These are phyloP conservation scores for Oscheius sp. DNA, from an alignment of 2,888 invertebrate genomes.

Conservation along the genomic window DNA sequence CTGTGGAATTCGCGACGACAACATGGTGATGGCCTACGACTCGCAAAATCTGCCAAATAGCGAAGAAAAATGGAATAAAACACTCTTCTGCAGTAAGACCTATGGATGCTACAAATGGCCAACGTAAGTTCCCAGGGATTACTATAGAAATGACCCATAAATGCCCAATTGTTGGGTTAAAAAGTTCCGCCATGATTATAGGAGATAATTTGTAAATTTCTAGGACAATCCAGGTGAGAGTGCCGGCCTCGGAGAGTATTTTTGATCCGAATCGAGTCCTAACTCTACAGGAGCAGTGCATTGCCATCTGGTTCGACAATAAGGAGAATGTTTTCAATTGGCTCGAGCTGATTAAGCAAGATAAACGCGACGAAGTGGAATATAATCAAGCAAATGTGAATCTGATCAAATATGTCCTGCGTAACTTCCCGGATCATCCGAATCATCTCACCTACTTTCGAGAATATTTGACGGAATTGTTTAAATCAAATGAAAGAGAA, in stretches of 20 bases:
- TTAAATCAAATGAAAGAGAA: slow-evolving; percentile 35
- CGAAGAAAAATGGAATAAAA: slow-evolving; percentile 45
- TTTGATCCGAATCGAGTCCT: slow-evolving; percentile 9
- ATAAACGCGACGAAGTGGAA: slow-evolving; percentile 5
- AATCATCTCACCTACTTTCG: slow-evolving; percentile 31
- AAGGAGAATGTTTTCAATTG: slow-evolving; percentile 23
- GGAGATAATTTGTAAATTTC: neutral
- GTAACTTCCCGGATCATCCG: slow-evolving; percentile 41
- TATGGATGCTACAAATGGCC: slow-evolving; percentile 44
- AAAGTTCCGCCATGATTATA: too few species aligned
- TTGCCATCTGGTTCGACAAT: slow-evolving; percentile 32
- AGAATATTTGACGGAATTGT: slow-evolving; percentile 18
- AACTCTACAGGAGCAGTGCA: too few species aligned
- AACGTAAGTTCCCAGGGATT: slow-evolving; percentile 16
- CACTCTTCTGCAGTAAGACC: slow-evolving; percentile 38
- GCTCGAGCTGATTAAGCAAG: slow-evolving; percentile 23
- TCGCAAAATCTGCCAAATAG: slow-evolving; percentile 45
- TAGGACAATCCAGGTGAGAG: slow-evolving; percentile 15
- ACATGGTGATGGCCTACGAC: slow-evolving; percentile 44
- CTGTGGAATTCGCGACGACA: slow-evolving; percentile 31
- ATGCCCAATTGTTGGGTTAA: too few species aligned
- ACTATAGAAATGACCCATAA: too few species aligned
- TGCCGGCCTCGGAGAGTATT: neutral
- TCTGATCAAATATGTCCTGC: slow-evolving; percentile 38
- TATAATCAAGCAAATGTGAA: neutral